Conservation (phyloP, 2,888 invertebrate genomes). For the Conomelus anceps region DNA sequence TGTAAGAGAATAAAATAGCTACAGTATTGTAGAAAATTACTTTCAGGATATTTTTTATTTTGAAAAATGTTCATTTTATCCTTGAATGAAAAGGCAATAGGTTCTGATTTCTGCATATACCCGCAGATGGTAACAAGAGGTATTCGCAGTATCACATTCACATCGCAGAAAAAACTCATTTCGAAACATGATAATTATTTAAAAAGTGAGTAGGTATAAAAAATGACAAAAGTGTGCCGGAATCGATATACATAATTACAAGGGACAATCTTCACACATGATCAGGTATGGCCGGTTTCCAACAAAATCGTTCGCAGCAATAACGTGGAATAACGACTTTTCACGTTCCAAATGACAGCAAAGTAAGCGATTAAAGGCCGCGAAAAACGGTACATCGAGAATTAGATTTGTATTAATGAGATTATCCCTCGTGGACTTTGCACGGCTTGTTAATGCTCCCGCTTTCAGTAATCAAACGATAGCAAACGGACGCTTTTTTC, state of each 20-base stretch:
- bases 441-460: neutral
- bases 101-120: too few relatives aligned
- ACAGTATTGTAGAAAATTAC: too few relatives aligned
- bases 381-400: neutral
- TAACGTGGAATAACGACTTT: neutral
- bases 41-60: too few relatives aligned
- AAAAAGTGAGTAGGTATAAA: neutral
- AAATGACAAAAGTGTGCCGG: neutral
- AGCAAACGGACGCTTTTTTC: neutral
- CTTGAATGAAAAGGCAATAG: too few relatives aligned
- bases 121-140: too few relatives aligned
- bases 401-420: neutral
- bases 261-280: neutral
- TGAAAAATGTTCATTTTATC: too few relatives aligned
- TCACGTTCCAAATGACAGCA: neutral
- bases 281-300: neutral
- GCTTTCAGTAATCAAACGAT: neutral
- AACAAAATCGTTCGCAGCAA: neutral
- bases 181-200: too few relatives aligned
- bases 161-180: too few relatives aligned
- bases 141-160: too few relatives aligned
- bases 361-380: neutral
- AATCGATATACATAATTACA: neutral
- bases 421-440: neutral
- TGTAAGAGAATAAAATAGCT: too few relatives aligned